Percentiles rank a stretch among this genome's conserved stretches.
These are phyloP conservation scores for Dicroscelio sp. DNA, from an alignment of 2,888 invertebrate species.

Conservation along the genomic window DNA sequence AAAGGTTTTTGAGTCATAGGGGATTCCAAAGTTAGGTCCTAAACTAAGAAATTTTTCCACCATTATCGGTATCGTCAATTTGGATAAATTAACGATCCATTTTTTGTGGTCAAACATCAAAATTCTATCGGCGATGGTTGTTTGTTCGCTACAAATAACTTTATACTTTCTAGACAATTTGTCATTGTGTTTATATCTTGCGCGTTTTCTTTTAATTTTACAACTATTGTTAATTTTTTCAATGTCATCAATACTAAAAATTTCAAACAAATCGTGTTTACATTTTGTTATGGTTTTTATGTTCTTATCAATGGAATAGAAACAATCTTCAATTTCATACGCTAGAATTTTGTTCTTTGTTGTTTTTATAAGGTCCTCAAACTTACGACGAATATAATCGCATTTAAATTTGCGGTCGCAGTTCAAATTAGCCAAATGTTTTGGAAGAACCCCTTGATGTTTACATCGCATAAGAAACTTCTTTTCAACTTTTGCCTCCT, in stretches of 20 bases:
- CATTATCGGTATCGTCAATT: background rate
- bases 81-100: background rate
- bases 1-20: background rate
- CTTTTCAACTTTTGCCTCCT: background rate
- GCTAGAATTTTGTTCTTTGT: background rate
- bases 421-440: background rate
- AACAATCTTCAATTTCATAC: background rate
- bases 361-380: background rate
- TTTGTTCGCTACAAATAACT: background rate
- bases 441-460: background rate
- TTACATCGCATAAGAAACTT: background rate
- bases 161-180: background rate
- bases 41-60: constrained; percentile 10
- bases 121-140: background rate
- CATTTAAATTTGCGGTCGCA: background rate
- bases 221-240: background rate
- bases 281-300: background rate
- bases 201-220: background rate
- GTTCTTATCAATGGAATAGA: background rate
- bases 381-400: background rate
- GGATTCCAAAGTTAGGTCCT: background rate
- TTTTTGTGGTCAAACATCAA: background rate
- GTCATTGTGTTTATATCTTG: background rate
- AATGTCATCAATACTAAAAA: background rate
- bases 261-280: background rate